Percentiles rank a stretch among this genome's conserved stretches.
Evolutionary conservation across 35 echinoderm and acorn worm species (phyloP).

Genomic region (Ophioderma brevispina): DNA sequence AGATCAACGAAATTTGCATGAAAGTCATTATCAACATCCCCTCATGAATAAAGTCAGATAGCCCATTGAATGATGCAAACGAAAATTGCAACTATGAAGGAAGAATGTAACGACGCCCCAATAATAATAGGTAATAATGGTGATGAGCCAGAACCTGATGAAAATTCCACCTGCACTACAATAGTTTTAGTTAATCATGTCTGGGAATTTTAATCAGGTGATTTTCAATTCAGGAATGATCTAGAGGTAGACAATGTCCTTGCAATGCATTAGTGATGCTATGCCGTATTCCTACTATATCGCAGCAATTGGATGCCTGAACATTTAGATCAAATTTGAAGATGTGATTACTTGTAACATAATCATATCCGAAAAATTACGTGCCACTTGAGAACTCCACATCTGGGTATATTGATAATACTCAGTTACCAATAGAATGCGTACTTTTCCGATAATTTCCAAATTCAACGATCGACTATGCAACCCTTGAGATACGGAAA

Average conservation of each 20-base stretch:
- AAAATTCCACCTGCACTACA: too few relatives aligned
- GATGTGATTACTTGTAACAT: not conserved
- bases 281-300: not conserved
- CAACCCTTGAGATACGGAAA: not conserved
- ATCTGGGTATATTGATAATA: too few relatives aligned
- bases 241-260: not conserved
- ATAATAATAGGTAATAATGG: too few relatives aligned
- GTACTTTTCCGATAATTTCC: not conserved
- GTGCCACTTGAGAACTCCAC: not conserved
- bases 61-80: too few relatives aligned
- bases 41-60: too few relatives aligned
- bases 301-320: not conserved
- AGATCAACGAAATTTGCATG: too few relatives aligned
- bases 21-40: too few relatives aligned
- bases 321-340: slow-evolving; percentile 4
- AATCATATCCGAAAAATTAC: not conserved
- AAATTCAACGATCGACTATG: not conserved
- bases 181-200: not conserved
- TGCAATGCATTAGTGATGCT: slow-evolving; percentile 17
- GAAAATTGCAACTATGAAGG: too few relatives aligned
- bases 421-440: not conserved
- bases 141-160: too few relatives aligned
- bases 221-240: slow-evolving; percentile 2
- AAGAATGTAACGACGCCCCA: too few relatives aligned
- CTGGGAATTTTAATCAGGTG: slow-evolving; percentile 9